Percentiles rank a stretch among this genome's conserved stretches.
Evolutionary conservation across 2,797 vertebrate genomes (phyloP).

Genomic region (Balearica regulorum): DNA sequence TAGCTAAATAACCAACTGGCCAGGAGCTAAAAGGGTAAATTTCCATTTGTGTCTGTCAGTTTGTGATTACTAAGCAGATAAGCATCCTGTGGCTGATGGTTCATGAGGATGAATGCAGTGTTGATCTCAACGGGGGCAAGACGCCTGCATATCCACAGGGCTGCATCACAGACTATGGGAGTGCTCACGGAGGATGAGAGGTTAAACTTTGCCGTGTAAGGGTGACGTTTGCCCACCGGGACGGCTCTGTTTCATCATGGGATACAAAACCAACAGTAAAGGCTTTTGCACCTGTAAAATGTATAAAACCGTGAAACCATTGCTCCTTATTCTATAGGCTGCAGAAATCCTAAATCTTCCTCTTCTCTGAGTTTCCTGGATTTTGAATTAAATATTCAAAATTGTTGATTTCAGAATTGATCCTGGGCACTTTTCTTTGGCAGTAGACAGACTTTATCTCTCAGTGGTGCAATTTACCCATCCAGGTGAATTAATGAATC

Average conservation of each 20-base stretch:
- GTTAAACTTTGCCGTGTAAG: background rate
- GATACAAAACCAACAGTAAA: background rate
- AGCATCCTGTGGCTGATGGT: background rate
- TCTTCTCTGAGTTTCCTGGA: background rate
- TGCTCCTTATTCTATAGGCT: background rate
- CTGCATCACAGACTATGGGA: background rate
- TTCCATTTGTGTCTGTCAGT: background rate
- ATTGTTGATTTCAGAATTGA: background rate
- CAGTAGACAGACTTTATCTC: background rate
- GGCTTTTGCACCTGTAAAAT: background rate
- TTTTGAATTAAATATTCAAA: background rate
- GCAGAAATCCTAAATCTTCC: background rate
- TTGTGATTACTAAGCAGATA: background rate
- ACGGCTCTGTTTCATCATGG: background rate
- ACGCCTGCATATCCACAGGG: background rate
- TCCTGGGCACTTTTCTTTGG: background rate
- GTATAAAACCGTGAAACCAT: background rate
- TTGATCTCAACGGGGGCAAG: background rate
- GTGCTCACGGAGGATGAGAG: background rate
- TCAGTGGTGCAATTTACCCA: background rate
- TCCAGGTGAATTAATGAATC: background rate
- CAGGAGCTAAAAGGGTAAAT: background rate
- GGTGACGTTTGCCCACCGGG: background rate
- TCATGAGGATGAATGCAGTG: background rate
- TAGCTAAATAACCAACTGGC: background rate